Evolutionary conservation across 2,888 invertebrate species (phyloP).

Genomic region (Dorcus hopei): DNA sequence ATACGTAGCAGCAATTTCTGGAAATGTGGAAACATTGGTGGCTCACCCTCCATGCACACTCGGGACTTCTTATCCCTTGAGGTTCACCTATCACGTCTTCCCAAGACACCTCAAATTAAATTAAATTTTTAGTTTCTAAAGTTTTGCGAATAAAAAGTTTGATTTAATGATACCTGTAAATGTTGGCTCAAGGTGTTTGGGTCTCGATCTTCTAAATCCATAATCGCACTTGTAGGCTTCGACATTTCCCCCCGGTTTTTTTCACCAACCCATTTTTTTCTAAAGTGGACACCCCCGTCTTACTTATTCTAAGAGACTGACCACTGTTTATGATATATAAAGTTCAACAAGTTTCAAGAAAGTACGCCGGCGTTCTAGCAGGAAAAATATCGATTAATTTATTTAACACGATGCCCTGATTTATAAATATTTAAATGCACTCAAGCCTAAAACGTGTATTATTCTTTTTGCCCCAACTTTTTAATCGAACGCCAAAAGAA

Average conservation of each 20-base stretch:
- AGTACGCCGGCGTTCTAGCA: conserved; percentile 27
- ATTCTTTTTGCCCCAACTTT: no score
- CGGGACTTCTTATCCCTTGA: conserved; percentile 65
- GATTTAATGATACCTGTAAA: conserved; percentile 57
- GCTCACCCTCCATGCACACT: conserved; percentile 68
- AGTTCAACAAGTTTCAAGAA: conserved; percentile 26
- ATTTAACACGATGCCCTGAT: background rate
- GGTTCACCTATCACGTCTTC: conserved; percentile 71
- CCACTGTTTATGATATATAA: conserved; percentile 4
- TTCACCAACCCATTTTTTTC: background rate
- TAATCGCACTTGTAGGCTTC: conserved; percentile 50
- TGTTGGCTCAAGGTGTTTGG: conserved; percentile 69
- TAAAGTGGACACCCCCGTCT: background rate
- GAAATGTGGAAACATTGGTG: conserved; percentile 63
- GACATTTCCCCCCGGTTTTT: conserved; percentile 23
- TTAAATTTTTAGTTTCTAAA: no score
- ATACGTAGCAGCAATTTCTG: conserved; percentile 67
- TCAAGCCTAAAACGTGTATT: no score
- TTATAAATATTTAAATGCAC: no score
- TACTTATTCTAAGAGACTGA: conserved; percentile 2
- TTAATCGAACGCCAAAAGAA: no score
- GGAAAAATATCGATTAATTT: conserved; percentile 27
- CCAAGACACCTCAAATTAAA: conserved; percentile 61
- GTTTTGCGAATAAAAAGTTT: background rate
- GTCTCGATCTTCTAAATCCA: conserved; percentile 65